A percentile compares a stretch with the other conserved stretches of the same genome.
Conservation (phyloP, 2,797 vertebrate species). For the Novumbra hubbsi region DNA sequence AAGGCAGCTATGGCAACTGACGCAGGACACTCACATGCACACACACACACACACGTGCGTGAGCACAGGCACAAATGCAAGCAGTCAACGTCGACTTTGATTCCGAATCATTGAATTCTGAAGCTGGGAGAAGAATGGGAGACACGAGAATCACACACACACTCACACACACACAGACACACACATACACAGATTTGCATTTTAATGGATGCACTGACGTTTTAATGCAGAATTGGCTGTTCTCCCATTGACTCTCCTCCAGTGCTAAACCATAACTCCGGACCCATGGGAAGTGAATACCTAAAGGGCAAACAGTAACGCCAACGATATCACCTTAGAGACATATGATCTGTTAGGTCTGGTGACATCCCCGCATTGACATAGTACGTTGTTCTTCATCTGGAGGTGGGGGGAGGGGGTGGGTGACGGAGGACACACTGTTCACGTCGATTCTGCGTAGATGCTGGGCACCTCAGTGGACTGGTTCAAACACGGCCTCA, state of each 20-base stretch:
- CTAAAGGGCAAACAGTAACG: not conserved
- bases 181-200: constrained; percentile 27
- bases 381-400: constrained; percentile 38
- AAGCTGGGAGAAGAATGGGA: too few species aligned
- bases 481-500: constrained; percentile 53
- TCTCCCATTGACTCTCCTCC: not conserved
- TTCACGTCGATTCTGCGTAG: constrained; percentile 52
- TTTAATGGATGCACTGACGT: not conserved
- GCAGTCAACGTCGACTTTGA: not conserved
- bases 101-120: not conserved
- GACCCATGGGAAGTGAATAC: not conserved
- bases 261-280: not conserved
- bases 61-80: constrained; percentile 26
- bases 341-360: not conserved
- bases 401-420: constrained; percentile 27
- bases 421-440: constrained; percentile 37
- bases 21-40: not conserved
- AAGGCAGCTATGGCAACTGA: constrained; percentile 58
- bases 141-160: not conserved
- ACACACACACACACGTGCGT: not conserved
- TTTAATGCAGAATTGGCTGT: not conserved
- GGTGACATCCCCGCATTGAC: constrained; percentile 34
- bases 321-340: not conserved
- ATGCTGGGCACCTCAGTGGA: constrained; percentile 60
- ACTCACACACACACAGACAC: not conserved